These are phyloP conservation scores for Pseudois nayaur DNA, from an alignment of 2,113 vertebrate genomes.

Conservation along the genomic window DNA sequence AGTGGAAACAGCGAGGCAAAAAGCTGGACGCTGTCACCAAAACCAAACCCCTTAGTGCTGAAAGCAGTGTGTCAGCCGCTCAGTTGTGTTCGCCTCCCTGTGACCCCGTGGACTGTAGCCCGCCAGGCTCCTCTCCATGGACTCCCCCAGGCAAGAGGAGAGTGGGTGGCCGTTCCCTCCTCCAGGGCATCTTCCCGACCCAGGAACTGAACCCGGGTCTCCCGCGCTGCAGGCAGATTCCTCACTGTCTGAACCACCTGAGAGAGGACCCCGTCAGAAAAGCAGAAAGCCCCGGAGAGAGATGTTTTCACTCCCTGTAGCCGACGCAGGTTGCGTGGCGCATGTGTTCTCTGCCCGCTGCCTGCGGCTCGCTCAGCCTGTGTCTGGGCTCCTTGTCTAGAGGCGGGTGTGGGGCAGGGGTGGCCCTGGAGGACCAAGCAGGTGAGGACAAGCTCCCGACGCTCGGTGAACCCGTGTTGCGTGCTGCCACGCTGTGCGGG, in stretches of 20 bases:
- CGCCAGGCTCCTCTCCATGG: not conserved
- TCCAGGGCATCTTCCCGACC: not conserved
- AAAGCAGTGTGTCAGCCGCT: accelerated
- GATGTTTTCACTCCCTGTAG: not conserved
- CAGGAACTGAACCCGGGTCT: not conserved
- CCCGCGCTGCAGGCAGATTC: not conserved
- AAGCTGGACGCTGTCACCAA: not conserved
- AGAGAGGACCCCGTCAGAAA: not conserved
- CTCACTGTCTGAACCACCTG: not conserved
- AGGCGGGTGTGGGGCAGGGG: accelerated
- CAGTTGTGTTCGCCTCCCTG: not conserved
- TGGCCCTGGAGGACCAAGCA: not conserved
- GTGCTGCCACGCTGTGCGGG: not conserved
- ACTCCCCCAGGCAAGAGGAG: not conserved
- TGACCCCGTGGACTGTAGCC: not conserved
- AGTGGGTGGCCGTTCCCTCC: not conserved
- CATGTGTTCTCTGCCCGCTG: not conserved
- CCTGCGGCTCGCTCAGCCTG: too few relatives aligned
- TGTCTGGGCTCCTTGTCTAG: too few relatives aligned
- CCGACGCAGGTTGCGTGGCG: not conserved
- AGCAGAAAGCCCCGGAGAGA: not conserved
- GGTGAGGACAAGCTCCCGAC: not conserved
- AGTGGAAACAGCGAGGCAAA: not conserved
- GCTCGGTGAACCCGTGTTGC: accelerated
- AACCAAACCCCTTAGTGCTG: not conserved